Base-by-base conservation (phyloP, 2,113 vertebrate genomes). In the Phycodurus eques region DNA sequence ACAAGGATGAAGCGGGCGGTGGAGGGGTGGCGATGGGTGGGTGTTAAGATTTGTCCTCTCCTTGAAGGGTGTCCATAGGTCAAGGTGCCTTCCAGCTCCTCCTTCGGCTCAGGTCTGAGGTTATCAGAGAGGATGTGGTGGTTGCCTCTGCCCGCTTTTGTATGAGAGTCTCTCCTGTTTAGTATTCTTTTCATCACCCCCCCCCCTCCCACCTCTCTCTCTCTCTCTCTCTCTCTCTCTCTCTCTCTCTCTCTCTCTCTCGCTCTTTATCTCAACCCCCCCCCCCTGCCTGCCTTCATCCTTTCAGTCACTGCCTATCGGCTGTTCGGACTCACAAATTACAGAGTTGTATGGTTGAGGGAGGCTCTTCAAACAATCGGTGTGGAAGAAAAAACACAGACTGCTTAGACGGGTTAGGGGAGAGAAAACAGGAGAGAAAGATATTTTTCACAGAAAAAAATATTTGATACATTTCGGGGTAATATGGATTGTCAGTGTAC, bases 291-390 rank as follows among this genome's bases (percentile, higher is more conserved):
- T 70, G 76, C 68, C 72, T 76, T 61, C n/a, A 69, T 66, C 72
- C 69, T 57, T 70, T 80, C 83, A 82, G 79, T 84, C 80, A 74
- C 78, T 83, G 85, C 77, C 79, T 83, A 81, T 87, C 78, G 82
- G 71, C 87, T 81, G 81, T 87, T 87, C 78, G 82, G 80, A 85
- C 81, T 88, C 77, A 82, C 80, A 72, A 77, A 83, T 81, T 85
- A 73, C 83, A 62, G 79, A 82, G 81, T 80, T 66, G 60, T 73
- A 56, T 47, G 65, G 74, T 67, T 81, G 57, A 89, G 89, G 85
- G 89, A 86, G 72, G 81, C 80, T 82, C 87, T 88, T 69, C 67
- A 75, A 92, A 86, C 49, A 80, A 66, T 12, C 44, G 70, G 67
- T 31, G 54, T 63, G 71, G 68, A 71, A 70, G 22, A 65, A 80